A percentile compares a stretch with the other conserved stretches of the same genome.
These are phyloP conservation scores for Chiloscyllium plagiosum DNA, from an alignment of 2,113 vertebrate genomes.

Conservation along the genomic window DNA sequence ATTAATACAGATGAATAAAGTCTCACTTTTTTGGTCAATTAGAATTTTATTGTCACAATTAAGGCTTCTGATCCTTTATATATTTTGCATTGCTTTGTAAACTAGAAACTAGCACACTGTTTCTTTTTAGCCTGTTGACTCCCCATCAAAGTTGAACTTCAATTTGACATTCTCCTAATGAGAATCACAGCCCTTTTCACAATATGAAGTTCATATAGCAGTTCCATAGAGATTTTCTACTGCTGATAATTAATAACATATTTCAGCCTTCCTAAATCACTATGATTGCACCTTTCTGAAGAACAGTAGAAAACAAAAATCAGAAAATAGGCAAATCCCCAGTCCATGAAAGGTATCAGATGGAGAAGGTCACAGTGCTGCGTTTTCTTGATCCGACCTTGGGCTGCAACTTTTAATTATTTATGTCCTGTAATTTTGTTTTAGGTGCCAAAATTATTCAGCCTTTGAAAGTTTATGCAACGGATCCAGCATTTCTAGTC, in stretches of 20 bases:
- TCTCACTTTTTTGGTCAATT: not conserved
- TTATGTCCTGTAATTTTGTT: not conserved
- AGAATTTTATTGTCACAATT: not conserved
- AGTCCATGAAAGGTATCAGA: not conserved
- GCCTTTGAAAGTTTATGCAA: conserved; percentile 1
- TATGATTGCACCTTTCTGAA: not conserved
- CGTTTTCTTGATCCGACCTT: not conserved
- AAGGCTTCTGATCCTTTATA: not conserved
- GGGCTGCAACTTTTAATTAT: conserved; percentile 17
- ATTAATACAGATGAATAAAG: not conserved
- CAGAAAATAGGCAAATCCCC: not conserved
- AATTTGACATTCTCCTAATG: not conserved
- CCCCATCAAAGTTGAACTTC: not conserved
- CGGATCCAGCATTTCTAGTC: not conserved
- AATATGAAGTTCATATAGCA: not conserved
- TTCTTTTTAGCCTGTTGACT: not conserved
- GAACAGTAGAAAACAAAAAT: not conserved
- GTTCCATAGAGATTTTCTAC: not conserved
- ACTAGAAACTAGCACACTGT: not conserved
- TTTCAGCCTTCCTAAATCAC: not conserved
- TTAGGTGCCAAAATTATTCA: conserved; percentile 18
- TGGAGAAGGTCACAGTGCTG: not conserved
- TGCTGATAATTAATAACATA: not conserved
- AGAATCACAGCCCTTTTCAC: not conserved
- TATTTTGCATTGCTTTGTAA: not conserved